These are phyloP conservation scores for Campoplex nolae DNA, from an alignment of 2,888 invertebrate species.

Conservation along the genomic window DNA sequence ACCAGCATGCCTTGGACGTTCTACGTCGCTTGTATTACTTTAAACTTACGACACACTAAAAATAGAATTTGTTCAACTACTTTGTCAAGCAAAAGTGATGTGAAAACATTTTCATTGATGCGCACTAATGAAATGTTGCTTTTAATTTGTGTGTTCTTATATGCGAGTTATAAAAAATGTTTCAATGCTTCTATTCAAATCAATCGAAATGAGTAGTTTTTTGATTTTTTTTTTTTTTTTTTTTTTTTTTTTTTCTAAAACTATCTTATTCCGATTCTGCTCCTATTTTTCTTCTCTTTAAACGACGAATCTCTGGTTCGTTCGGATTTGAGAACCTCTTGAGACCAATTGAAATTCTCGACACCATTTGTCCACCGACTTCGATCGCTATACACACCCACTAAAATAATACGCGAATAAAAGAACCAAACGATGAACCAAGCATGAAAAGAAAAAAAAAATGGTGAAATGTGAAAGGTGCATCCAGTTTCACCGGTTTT, in stretches of 20 bases:
- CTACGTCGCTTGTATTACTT: background rate
- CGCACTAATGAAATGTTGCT: background rate
- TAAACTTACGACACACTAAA: background rate
- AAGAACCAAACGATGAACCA: background rate
- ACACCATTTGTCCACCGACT: background rate
- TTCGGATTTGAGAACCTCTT: background rate
- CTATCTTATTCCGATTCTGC: background rate
- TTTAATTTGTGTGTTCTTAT: background rate
- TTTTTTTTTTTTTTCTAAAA: background rate
- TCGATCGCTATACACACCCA: background rate
- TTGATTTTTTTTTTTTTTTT: background rate
- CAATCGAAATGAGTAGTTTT: background rate
- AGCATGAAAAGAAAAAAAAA: conserved; percentile 14
- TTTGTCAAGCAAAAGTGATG: background rate
- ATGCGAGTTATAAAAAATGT: background rate
- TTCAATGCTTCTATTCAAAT: background rate
- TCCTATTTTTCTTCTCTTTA: background rate
- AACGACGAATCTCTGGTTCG: background rate
- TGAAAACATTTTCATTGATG: background rate
- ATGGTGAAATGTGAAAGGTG: conserved; percentile 52
- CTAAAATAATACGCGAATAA: conserved; percentile 21
- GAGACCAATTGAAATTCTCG: conserved; percentile 22
- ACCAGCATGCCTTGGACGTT: background rate
- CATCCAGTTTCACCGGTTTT: conserved; percentile 67
- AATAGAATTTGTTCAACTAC: background rate